Conservation (phyloP, 2,888 invertebrate species). For the Tiliacea aurago region DNA sequence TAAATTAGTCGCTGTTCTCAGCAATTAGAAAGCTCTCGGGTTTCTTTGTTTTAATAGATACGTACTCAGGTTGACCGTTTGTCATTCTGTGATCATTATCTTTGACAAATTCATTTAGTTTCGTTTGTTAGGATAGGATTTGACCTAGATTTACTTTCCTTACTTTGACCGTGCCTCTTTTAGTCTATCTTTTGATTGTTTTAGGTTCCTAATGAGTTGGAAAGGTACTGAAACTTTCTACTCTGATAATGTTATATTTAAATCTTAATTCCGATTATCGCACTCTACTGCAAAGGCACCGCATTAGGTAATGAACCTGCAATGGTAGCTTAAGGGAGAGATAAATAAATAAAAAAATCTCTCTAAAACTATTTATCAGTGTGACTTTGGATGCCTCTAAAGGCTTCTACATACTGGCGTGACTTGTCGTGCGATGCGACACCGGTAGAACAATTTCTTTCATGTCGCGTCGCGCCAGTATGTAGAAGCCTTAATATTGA, state of each 20-base stretch:
- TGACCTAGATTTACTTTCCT: slow-evolving; percentile 32
- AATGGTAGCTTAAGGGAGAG: too few species aligned
- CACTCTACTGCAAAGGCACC: too few species aligned
- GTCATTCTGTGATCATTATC: slow-evolving; percentile 64
- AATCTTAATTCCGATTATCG: background rate
- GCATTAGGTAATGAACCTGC: too few species aligned
- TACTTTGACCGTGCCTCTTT: background rate
- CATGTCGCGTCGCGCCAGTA: too few species aligned
- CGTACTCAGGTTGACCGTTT: slow-evolving; percentile 56
- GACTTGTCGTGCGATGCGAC: too few species aligned
- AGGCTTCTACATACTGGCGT: too few species aligned
- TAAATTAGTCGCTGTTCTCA: slow-evolving; percentile 75
- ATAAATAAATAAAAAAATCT: too few species aligned
- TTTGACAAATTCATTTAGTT: slow-evolving; percentile 63
- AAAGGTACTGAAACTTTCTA: background rate
- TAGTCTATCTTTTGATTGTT: background rate
- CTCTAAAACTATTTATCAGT: background rate
- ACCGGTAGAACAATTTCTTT: too few species aligned
- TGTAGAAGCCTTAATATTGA: too few species aligned
- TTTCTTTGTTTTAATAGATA: slow-evolving; percentile 80
- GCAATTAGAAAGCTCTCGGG: slow-evolving; percentile 83
- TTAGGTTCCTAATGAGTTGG: slow-evolving; percentile 2
- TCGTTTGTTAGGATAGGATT: slow-evolving; percentile 26
- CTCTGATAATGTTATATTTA: background rate
- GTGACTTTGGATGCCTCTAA: too few species aligned